phyloP scores from a whole-genome alignment of 1,140 invertebrate species.

The Drosophila obscura region DNA sequence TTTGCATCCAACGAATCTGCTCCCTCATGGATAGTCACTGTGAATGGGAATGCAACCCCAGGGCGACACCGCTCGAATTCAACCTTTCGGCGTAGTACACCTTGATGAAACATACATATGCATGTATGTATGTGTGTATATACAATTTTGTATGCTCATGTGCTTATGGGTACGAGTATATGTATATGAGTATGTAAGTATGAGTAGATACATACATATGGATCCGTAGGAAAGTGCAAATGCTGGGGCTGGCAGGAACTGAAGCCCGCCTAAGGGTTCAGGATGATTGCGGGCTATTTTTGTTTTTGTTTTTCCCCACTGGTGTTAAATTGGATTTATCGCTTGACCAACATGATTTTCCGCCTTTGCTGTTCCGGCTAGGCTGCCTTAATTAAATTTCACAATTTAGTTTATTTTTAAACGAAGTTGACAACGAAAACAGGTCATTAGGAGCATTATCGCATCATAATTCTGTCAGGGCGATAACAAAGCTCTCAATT shows the following conservation, averaged over 20 bases:
- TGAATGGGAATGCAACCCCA: conserved; percentile 12
- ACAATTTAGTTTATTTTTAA: conserved; percentile 66
- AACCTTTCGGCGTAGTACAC: not conserved
- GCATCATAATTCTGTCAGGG: conserved; percentile 74
- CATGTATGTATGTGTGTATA: conserved; percentile 10
- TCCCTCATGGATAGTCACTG: conserved; percentile 13
- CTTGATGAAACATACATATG: too few species aligned
- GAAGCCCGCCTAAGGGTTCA: conserved; percentile 41
- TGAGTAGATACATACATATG: not conserved
- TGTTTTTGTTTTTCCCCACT: conserved; percentile 49
- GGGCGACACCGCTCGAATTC: conserved; percentile 6
- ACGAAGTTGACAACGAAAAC: conserved; percentile 70
- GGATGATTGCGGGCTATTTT: conserved; percentile 51
- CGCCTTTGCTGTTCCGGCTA: conserved; percentile 37
- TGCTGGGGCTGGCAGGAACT: not conserved
- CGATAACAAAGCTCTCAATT: conserved; percentile 68
- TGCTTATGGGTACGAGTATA: not conserved
- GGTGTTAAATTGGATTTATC: conserved; percentile 70
- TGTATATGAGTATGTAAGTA: not conserved
- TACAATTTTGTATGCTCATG: not conserved
- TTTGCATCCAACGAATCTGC: conserved; percentile 14
- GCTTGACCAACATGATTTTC: conserved; percentile 70
- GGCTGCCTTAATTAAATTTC: conserved; percentile 64
- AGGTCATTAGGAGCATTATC: conserved; percentile 75
- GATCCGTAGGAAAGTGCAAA: conserved; percentile 4